phyloP scores from a whole-genome alignment of 1,140 invertebrate species.

The Eriosoma lanigerum region DNA sequence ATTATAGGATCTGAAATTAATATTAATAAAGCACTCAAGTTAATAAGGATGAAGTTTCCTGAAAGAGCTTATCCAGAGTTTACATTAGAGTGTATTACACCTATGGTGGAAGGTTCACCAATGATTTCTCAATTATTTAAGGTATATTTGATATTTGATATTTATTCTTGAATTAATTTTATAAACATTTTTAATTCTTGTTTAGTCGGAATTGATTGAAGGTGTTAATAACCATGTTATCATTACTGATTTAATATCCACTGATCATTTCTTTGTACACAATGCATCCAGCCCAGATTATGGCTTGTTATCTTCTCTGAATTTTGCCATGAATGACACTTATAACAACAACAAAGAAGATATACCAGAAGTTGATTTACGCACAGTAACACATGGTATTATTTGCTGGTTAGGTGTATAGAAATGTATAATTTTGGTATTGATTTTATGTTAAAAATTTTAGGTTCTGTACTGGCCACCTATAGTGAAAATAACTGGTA shows the following conservation, averaged over 20 bases:
- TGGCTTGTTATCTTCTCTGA: slow-evolving; percentile 74
- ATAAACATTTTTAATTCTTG: slow-evolving; percentile 9
- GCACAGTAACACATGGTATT: slow-evolving; percentile 34
- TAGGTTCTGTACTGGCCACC: slow-evolving; percentile 85
- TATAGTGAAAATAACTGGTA: slow-evolving; percentile 80
- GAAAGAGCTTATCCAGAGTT: slow-evolving; percentile 75
- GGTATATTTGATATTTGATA: neutral
- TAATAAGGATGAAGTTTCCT: slow-evolving; percentile 83
- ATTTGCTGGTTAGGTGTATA: neutral
- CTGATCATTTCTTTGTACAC: slow-evolving; percentile 89
- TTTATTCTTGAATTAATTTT: neutral
- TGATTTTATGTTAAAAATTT: slow-evolving; percentile 59
- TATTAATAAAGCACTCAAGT: slow-evolving; percentile 75
- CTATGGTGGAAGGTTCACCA: slow-evolving; percentile 4
- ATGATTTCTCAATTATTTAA: slow-evolving; percentile 42
- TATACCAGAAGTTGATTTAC: slow-evolving; percentile 35
- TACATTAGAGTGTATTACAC: slow-evolving; percentile 74
- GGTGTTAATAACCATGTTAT: slow-evolving; percentile 91
- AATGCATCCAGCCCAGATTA: slow-evolving; percentile 91
- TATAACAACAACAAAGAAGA: slow-evolving; percentile 22
- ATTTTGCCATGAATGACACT: slow-evolving; percentile 68
- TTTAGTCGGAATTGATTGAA: slow-evolving; percentile 53
- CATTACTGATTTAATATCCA: slow-evolving; percentile 78
- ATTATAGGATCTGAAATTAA: slow-evolving; percentile 69
- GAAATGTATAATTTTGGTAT: slow-evolving; percentile 53